These are phyloP conservation scores for Cercocebus atys DNA, from an alignment of 2,113 vertebrate species.

Conservation along the genomic window DNA sequence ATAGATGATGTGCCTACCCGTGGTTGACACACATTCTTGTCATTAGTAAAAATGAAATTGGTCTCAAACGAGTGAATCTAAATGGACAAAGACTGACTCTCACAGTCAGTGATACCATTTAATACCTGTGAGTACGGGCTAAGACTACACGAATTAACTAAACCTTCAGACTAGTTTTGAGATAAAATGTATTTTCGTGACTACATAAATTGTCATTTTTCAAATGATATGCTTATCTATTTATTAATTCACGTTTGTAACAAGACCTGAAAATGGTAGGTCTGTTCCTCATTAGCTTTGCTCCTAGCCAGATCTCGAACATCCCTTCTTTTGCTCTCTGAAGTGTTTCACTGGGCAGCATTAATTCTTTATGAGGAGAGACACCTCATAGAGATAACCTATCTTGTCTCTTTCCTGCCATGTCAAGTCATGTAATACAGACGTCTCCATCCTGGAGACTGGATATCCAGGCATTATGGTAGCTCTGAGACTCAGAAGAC, in stretches of 20 bases:
- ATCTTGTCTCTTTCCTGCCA: slow-evolving; percentile 53
- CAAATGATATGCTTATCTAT: not conserved
- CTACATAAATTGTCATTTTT: not conserved
- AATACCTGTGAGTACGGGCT: not conserved
- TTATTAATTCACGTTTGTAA: slow-evolving; percentile 28
- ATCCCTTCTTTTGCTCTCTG: not conserved
- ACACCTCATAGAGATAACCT: slow-evolving; percentile 71
- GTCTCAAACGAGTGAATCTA: not conserved
- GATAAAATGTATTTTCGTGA: not conserved
- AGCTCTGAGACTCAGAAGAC: not conserved
- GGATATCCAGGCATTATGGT: not conserved
- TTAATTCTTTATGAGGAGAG: slow-evolving; percentile 75
- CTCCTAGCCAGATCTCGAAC: slow-evolving; percentile 26
- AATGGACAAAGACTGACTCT: not conserved
- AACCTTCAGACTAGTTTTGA: slow-evolving; percentile 19
- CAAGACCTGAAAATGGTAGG: not conserved
- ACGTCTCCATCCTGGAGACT: slow-evolving; percentile 18
- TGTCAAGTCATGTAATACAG: slow-evolving; percentile 43
- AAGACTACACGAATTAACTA: not conserved
- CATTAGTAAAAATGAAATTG: not conserved
- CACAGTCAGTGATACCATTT: not conserved
- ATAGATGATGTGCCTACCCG: not conserved
- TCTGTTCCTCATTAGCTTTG: not conserved
- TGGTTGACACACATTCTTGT: not conserved
- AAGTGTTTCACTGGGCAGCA: not conserved